These are phyloP conservation scores for Gorsachius goisagi DNA, from an alignment of 2,113 vertebrate species.

Conservation along the genomic window DNA sequence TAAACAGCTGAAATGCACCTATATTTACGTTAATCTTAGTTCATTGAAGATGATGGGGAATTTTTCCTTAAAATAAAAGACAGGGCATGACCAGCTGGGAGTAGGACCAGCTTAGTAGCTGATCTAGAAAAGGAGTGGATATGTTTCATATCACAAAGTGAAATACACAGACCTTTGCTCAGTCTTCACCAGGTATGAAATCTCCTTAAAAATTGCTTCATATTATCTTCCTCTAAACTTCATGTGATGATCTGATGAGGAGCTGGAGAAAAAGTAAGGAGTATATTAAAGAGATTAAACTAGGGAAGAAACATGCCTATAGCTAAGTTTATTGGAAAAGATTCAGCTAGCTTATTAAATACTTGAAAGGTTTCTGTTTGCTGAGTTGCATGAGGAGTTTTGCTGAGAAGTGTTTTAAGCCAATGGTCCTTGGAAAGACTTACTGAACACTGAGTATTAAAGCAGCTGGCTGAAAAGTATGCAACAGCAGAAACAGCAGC, in stretches of 20 bases:
- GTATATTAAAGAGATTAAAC: background rate
- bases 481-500: background rate
- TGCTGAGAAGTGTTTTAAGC: background rate
- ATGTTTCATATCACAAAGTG: background rate
- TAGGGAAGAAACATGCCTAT: background rate
- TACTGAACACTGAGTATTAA: background rate
- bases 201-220: background rate
- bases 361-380: background rate
- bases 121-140: background rate
- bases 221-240: background rate
- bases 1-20: background rate
- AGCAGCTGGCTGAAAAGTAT: background rate
- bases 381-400: background rate
- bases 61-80: background rate
- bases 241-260: background rate
- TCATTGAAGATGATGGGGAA: background rate
- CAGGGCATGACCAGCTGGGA: background rate
- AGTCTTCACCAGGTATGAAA: background rate
- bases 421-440: background rate
- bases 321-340: background rate
- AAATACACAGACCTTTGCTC: background rate
- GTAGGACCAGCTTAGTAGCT: background rate
- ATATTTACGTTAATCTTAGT: background rate
- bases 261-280: background rate
- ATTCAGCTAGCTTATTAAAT: background rate